Evolutionary conservation across 1,140 invertebrate species (phyloP), one percentile per base, ranked within the genome.

Genomic region (Brachystomella parvula): DNA sequence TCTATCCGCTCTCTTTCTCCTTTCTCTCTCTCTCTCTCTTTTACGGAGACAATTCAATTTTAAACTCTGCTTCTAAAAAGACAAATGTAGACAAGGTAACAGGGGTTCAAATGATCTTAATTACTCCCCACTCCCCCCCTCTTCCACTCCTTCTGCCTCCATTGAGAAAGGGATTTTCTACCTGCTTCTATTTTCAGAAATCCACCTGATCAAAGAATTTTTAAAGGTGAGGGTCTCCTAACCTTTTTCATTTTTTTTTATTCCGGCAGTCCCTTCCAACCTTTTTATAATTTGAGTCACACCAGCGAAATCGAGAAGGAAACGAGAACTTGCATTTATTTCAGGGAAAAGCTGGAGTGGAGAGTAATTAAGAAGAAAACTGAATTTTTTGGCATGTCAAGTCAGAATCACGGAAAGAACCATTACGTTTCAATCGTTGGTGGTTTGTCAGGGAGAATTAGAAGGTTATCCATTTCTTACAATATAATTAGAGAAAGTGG

Each of bases 391-490:
- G 49, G 60, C 60, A 67, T 63, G 59, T 47, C 31, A 28, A 59
- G 44, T 63, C 59, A 62, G 57, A 62, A 63, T 59, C 61, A 62
- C 58, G 64, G 59, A 61, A 61, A 35, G 57, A 66, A 66, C 64
- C 64, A 66, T 66, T 66, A 66, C 64, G 59, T 66, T 58, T 66
- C 64, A 66, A 66, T 66, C 64, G 61, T 61, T 66, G 64, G 26
- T 53, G 49, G 49, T 53, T 53, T 53, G 49, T 53, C 30, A 59
- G 9, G 30, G 57, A 59, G 24, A 59, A 59, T 59, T 59, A 59
- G 26, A 59, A 59, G 57, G 24, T 28, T 31, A 59, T 29, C 24
- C 57, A 29, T 29, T 59, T 59, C 57, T 59, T 59, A 59, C 30
- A 59, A 29, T 29, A 29, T 31, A 59, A 31, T 59, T 59, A 59